These are phyloP conservation scores for Diuraphis noxia DNA, from an alignment of 1,140 invertebrate species.

Conservation along the genomic window DNA sequence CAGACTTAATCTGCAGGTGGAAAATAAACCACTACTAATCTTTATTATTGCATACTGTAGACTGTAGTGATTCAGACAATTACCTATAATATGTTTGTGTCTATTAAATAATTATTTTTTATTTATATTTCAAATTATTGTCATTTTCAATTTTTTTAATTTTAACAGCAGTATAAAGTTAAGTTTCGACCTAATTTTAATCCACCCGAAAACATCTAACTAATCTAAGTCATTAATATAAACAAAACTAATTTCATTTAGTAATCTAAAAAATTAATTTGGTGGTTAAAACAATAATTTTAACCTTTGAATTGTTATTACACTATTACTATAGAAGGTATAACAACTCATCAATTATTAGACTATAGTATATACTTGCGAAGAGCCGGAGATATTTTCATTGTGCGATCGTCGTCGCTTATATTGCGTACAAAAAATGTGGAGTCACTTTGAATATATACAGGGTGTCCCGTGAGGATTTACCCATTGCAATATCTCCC, in stretches of 20 bases:
- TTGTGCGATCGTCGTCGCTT: not conserved
- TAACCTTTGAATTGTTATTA: not conserved
- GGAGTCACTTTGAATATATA: too few relatives aligned
- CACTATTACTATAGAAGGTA: not conserved
- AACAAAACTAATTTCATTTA: not conserved
- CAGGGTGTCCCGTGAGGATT: too few relatives aligned
- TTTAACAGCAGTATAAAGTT: not conserved
- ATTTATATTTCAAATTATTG: too few relatives aligned
- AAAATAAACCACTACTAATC: not conserved
- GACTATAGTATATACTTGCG: not conserved
- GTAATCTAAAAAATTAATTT: not conserved
- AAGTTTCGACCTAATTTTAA: not conserved
- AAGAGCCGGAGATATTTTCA: not conserved
- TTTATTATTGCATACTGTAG: not conserved
- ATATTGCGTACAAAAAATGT: not conserved
- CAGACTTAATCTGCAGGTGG: not conserved
- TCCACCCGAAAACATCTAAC: not conserved
- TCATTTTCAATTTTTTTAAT: not conserved
- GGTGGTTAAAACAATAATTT: not conserved
- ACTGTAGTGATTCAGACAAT: too few relatives aligned
- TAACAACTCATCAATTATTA: not conserved
- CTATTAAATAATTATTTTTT: too few relatives aligned
- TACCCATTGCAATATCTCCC: too few relatives aligned
- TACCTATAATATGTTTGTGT: too few relatives aligned
- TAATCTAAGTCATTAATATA: not conserved